Conservation (phyloP, 2,797 vertebrate genomes). For the Miichthys miiuy region DNA sequence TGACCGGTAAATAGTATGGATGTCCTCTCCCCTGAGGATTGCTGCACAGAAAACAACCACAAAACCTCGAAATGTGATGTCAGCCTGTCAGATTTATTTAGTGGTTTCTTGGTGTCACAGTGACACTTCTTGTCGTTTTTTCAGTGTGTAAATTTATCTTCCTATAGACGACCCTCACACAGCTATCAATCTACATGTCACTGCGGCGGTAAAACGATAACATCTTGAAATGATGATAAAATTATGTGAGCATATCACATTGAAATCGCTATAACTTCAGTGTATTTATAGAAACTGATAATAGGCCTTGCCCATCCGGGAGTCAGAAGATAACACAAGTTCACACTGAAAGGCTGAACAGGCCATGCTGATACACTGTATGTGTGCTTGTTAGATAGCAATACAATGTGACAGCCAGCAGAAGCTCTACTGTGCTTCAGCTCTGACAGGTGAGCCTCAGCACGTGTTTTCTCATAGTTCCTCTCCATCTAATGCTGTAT, state of each 20-base stretch:
- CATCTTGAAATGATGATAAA: neutral
- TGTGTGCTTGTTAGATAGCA: neutral
- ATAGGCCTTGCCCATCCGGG: neutral
- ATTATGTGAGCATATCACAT: neutral
- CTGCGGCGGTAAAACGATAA: neutral
- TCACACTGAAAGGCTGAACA: conserved; percentile 9
- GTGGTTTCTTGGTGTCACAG: neutral
- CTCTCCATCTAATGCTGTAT: neutral
- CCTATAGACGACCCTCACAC: neutral
- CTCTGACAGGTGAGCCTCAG: conserved; percentile 21
- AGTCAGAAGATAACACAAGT: neutral
- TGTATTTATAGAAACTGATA: conserved; percentile 9
- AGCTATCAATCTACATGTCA: neutral
- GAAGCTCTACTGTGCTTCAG: neutral
- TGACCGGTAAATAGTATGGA: conserved; percentile 1
- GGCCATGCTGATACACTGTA: neutral
- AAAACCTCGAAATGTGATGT: neutral
- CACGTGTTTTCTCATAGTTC: neutral
- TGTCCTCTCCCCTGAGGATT: too few species aligned
- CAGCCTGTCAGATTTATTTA: neutral
- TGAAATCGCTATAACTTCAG: neutral
- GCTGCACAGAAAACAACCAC: neutral
- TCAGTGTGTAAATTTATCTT: neutral
- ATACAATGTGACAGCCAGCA: conserved; percentile 14
- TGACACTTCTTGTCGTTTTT: neutral